These are phyloP conservation scores for Hypocryptadius cinnamomeus DNA, from an alignment of 2,113 vertebrate genomes.

Conservation along the genomic window DNA sequence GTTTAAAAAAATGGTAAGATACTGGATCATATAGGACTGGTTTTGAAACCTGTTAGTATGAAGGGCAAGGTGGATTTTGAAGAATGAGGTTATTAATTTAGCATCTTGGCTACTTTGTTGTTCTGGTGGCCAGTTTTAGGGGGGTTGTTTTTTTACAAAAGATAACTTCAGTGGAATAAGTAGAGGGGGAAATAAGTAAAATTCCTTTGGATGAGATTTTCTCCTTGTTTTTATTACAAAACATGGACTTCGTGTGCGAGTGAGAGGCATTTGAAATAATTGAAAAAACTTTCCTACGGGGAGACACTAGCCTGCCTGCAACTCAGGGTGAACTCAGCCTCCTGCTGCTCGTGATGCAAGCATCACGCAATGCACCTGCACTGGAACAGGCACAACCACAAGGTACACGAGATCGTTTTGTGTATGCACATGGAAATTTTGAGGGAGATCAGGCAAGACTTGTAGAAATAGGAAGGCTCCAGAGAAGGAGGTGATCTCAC, in stretches of 20 bases:
- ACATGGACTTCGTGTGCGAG: neutral
- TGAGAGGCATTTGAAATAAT: slow-evolving; percentile 5
- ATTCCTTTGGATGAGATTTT: slow-evolving; percentile 30
- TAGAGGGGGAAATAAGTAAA: slow-evolving; percentile 7
- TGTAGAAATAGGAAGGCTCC: slow-evolving; percentile 5
- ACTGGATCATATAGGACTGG: neutral
- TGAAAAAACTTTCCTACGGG: neutral
- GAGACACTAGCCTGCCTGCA: neutral
- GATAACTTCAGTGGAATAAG: neutral
- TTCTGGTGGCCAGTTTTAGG: neutral
- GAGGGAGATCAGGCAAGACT: neutral
- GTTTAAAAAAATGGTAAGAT: neutral
- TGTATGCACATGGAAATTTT: neutral
- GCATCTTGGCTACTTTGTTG: neutral
- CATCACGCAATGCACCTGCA: fast-evolving
- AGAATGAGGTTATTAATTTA: neutral
- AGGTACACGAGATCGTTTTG: neutral
- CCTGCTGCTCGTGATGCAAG: neutral
- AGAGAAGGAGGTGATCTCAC: slow-evolving; percentile 28
- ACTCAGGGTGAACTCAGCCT: neutral
- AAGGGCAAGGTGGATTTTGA: neutral
- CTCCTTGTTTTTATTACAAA: slow-evolving; percentile 15
- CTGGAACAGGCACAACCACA: fast-evolving
- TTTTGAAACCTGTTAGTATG: neutral
- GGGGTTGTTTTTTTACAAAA: neutral